Evolutionary conservation across 1,140 invertebrate species (phyloP).

Genomic region (Nomia melanderi): DNA sequence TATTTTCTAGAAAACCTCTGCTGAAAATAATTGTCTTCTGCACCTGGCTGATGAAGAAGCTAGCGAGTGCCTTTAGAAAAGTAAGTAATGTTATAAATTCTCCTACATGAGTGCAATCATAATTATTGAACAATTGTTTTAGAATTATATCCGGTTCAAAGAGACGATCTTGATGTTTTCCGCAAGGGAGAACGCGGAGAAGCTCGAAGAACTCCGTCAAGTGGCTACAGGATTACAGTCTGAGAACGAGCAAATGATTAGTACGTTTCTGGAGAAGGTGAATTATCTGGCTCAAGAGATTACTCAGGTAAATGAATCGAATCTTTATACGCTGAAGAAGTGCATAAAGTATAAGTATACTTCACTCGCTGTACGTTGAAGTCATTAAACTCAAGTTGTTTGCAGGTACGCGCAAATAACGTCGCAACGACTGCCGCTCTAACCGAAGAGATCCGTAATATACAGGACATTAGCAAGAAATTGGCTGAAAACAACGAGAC

Average conservation of each 20-base stretch:
- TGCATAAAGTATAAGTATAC: too few species aligned
- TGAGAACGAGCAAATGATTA: constrained; percentile 60
- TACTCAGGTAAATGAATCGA: constrained; percentile 49
- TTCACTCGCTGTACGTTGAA: too few species aligned
- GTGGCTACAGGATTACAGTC: constrained; percentile 39
- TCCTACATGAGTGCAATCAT: too few species aligned
- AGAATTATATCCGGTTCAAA: constrained; percentile 36
- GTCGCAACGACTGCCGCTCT: constrained; percentile 34
- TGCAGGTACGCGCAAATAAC: constrained; percentile 56
- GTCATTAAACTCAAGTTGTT: neutral
- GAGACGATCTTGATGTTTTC: neutral
- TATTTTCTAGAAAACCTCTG: neutral
- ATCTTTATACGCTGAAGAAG: too few species aligned
- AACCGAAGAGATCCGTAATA: constrained; percentile 51
- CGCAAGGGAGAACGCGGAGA: neutral
- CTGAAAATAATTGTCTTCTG: constrained; percentile 52
- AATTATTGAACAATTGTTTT: constrained; percentile 20
- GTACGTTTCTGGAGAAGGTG: constrained; percentile 60
- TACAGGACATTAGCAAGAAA: constrained; percentile 52
- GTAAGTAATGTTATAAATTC: constrained; percentile 37
- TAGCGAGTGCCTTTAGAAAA: constrained; percentile 49
- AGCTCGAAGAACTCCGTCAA: constrained; percentile 40
- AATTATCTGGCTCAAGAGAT: constrained; percentile 59
- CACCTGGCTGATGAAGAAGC: constrained; percentile 59
- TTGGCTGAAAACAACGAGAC: constrained; percentile 55